These are phyloP conservation scores for Oscheius sp. DNA, from an alignment of 2,888 invertebrate species.

Conservation along the genomic window DNA sequence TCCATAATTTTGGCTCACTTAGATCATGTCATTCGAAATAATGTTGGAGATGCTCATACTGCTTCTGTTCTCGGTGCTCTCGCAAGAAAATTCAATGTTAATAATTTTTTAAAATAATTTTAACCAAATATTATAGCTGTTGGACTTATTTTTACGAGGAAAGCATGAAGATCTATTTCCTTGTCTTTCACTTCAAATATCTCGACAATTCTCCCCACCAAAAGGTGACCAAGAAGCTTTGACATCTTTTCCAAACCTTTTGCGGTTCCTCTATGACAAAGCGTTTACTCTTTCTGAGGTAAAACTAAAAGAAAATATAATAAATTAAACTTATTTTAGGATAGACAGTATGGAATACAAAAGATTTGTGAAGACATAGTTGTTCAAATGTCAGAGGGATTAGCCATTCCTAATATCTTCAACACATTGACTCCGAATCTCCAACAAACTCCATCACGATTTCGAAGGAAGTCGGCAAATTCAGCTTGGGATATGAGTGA, in stretches of 20 bases:
- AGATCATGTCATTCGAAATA: constrained; percentile 35
- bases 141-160: constrained; percentile 18
- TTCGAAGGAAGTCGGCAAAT: constrained; percentile 86
- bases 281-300: constrained; percentile 41
- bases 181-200: constrained; percentile 82
- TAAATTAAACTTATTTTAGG: not conserved
- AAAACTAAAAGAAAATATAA: not conserved
- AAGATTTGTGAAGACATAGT: constrained; percentile 52
- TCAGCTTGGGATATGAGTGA: constrained; percentile 96
- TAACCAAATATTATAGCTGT: not conserved
- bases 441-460: constrained; percentile 81
- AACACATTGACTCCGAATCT: constrained; percentile 43
- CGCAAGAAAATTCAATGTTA: constrained; percentile 34
- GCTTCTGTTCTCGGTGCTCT: constrained; percentile 44
- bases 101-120: not conserved
- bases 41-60: constrained; percentile 33
- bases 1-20: constrained; percentile 42
- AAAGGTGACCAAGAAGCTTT: constrained; percentile 24
- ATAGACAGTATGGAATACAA: constrained; percentile 2
- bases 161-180: constrained; percentile 37
- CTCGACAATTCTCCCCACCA: constrained; percentile 75
- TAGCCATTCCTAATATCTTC: constrained; percentile 74
- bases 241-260: constrained; percentile 54
- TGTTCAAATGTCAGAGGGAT: constrained; percentile 78
- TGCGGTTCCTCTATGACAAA: constrained; percentile 62